Conservation (phyloP, 2,113 vertebrate species). For the Archilochus colubris region DNA sequence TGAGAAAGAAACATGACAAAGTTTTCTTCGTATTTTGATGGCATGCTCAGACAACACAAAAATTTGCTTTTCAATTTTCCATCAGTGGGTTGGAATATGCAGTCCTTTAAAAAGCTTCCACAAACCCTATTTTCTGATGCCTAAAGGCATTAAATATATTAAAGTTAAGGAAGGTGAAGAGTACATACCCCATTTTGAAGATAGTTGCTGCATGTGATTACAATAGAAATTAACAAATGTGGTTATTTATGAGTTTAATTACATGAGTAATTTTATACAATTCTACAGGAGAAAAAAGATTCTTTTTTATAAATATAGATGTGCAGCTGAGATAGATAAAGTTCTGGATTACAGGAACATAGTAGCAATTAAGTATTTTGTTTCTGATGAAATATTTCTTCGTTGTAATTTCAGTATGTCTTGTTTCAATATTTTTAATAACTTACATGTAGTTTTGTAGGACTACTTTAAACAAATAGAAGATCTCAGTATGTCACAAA, state of each 20-base stretch:
- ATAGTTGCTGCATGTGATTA: accelerated
- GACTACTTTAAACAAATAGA: background rate
- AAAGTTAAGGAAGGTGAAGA: background rate
- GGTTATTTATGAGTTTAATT: background rate
- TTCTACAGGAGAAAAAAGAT: background rate
- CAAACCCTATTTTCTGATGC: background rate
- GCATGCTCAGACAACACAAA: background rate
- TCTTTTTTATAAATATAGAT: background rate
- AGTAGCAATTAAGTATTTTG: background rate
- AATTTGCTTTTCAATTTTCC: background rate
- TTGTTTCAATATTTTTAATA: background rate
- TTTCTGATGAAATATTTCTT: slow-evolving; percentile 1
- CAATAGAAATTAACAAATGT: background rate
- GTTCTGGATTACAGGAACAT: background rate
- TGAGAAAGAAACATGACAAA: background rate
- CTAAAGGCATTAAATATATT: background rate
- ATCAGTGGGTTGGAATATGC: background rate
- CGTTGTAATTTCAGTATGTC: background rate
- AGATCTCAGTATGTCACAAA: background rate
- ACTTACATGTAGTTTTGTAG: background rate
- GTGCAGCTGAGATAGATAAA: background rate
- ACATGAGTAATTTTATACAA: background rate
- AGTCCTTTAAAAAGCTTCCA: background rate
- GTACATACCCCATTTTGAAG: background rate
- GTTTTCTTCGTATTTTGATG: background rate